phyloP scores from a whole-genome alignment of 2,797 vertebrate genomes.

The Ctenochaetus hawaiiensis region DNA sequence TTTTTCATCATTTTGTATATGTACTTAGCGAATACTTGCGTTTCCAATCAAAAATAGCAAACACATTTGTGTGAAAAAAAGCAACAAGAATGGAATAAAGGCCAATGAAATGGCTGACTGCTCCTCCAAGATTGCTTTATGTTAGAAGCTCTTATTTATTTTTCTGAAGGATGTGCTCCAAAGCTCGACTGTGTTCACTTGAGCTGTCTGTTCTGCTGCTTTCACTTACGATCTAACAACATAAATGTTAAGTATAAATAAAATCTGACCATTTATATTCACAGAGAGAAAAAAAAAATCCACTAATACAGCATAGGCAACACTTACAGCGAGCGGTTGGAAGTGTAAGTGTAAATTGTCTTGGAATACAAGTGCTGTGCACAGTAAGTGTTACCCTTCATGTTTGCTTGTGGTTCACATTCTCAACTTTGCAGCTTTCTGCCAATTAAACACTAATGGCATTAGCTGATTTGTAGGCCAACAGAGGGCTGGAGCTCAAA shows the following conservation, averaged over 20 bases:
- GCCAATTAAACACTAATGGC: constrained; percentile 41
- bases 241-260: not conserved
- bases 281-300: no score
- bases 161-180: constrained; percentile 50
- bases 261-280: no score
- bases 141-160: constrained; percentile 47
- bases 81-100: constrained; percentile 2
- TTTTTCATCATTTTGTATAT: not conserved
- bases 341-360: constrained; percentile 35
- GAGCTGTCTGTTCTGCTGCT: constrained; percentile 48
- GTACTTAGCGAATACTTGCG: not conserved
- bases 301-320: no score
- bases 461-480: constrained; percentile 38
- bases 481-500: constrained; percentile 41
- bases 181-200: constrained; percentile 28
- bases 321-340: no score
- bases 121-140: constrained; percentile 45
- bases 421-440: constrained; percentile 26
- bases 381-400: constrained; percentile 3
- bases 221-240: constrained; percentile 66
- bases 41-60: not conserved
- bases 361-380: not conserved
- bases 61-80: constrained; percentile 4
- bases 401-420: constrained; percentile 22
- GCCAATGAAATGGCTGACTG: constrained; percentile 37